Evolutionary conservation across 2,888 invertebrate species (phyloP), one percentile per base, ranked within the genome.

Genomic region (Empis livida): DNA sequence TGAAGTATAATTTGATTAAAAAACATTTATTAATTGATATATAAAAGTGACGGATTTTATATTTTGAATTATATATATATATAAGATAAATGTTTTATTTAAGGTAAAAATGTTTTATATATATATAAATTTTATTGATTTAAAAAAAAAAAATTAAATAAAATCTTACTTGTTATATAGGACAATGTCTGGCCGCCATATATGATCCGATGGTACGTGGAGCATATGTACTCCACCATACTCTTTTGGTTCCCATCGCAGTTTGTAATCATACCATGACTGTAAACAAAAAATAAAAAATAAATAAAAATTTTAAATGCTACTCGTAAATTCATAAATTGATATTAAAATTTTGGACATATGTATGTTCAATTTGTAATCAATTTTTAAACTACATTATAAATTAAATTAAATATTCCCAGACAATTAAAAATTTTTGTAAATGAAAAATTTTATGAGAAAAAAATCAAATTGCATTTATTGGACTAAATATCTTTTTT

Each of bases 221-320:
- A 88, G 72, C 79, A 84, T 86, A 62, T 84, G 84, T 49, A 87
- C 86, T 44, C 86, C 86, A 20, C 87, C 87, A 63, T 87, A 88
- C 64, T 88, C 86, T 59, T 78, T 80, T 20, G 88, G 88, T 68
- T 89, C 85, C 89, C 89, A 87, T 60, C 81, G 78, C 49, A 89
- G 72, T 67, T 88, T 88, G 73, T 87, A 86, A 68, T 89, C 88
- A 65, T 82, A 82, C 89, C 89, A 89, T 54, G 83, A 83, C 84
- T 87, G 71, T 23, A 72, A 72, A 45, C 2, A 40, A 40, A 17
- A 40, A 17, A 16, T 10, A 40, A 20, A 3, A 13, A n/a, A n/a
- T 13, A 35, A n/a, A n/a, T 35, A 32, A 13, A 13, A 32, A 5
- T 3, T 5, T 32, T 32, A 32, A 5, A 13, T n/a, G n/a, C n/a